A percentile compares a stretch with the other conserved stretches of the same genome.
Evolutionary conservation across 2,888 invertebrate genomes (phyloP).

Genomic region (Pseudolycoriella hygida): DNA sequence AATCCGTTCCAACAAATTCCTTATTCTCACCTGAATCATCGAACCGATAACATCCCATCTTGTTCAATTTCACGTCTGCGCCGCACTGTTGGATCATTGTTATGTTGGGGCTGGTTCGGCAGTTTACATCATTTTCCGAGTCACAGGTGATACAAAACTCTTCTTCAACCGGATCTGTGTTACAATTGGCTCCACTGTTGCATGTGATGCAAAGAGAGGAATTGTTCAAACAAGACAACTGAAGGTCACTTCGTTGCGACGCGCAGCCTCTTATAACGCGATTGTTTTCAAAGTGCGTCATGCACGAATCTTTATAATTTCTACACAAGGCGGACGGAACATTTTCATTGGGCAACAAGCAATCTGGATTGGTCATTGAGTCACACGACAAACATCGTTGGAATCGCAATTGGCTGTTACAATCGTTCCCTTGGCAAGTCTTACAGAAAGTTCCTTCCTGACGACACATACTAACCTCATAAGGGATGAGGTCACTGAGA

Average conservation of each 20-base stretch:
- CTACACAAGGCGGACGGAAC: neutral
- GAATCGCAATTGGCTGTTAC: neutral
- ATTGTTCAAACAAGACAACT: neutral
- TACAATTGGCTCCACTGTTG: neutral
- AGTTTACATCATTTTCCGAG: neutral
- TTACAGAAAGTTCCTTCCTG: neutral
- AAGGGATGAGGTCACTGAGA: neutral
- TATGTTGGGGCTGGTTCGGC: neutral
- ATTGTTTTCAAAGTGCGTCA: neutral
- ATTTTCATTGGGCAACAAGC: neutral
- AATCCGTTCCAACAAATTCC: too few species aligned
- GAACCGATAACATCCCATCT: neutral
- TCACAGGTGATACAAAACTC: neutral
- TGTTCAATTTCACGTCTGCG: neutral
- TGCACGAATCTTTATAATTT: neutral
- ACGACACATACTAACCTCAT: neutral
- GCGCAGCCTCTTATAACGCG: neutral
- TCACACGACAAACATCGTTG: neutral
- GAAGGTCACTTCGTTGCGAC: neutral
- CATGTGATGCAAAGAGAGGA: neutral
- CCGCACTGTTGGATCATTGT: neutral
- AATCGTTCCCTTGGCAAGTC: neutral
- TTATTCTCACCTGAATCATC: neutral
- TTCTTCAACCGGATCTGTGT: neutral
- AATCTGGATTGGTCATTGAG: neutral